A percentile compares a stretch with the other conserved stretches of the same genome.
Evolutionary conservation across 2,888 invertebrate species (phyloP).

Genomic region (Coenonympha glycerion): DNA sequence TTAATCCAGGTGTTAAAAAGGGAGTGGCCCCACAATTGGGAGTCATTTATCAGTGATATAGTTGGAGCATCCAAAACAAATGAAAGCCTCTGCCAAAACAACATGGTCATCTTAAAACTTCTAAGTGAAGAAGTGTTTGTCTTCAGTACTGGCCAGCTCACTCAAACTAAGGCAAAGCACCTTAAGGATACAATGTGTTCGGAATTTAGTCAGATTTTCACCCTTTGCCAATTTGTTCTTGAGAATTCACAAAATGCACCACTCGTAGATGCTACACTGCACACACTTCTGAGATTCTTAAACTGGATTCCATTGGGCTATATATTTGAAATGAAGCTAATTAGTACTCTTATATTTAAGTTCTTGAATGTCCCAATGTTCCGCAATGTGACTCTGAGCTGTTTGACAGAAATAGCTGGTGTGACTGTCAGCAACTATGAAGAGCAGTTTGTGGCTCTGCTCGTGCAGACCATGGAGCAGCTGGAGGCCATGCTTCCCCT

Average conservation of each 20-base stretch:
- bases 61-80: slow-evolving; percentile 99
- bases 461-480: slow-evolving; percentile 94
- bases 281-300: slow-evolving; percentile 95
- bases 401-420: slow-evolving; percentile 98
- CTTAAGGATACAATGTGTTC: slow-evolving; percentile 99
- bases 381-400: slow-evolving; percentile 97
- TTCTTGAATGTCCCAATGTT: slow-evolving; percentile 98
- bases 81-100: slow-evolving; percentile 99
- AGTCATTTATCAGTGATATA: slow-evolving; percentile 98
- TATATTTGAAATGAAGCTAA: slow-evolving; percentile 98
- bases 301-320: slow-evolving; percentile 99
- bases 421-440: slow-evolving; percentile 93
- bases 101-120: slow-evolving; percentile 98
- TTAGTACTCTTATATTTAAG: slow-evolving; percentile 94
- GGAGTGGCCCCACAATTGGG: slow-evolving; percentile 99
- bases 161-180: slow-evolving; percentile 99
- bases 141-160: slow-evolving; percentile 98
- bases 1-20: slow-evolving; percentile 98
- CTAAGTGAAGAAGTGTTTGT: slow-evolving; percentile 99
- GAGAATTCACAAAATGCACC: slow-evolving; percentile 98
- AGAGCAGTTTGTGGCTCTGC: slow-evolving; percentile 92
- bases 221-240: slow-evolving; percentile 97
- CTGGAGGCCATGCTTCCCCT: slow-evolving; percentile 93
- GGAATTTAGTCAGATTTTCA: slow-evolving; percentile 98
- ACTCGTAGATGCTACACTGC: slow-evolving; percentile 95